Conservation (phyloP, 2,113 vertebrate species). For the Halichoeres trimaculatus region DNA sequence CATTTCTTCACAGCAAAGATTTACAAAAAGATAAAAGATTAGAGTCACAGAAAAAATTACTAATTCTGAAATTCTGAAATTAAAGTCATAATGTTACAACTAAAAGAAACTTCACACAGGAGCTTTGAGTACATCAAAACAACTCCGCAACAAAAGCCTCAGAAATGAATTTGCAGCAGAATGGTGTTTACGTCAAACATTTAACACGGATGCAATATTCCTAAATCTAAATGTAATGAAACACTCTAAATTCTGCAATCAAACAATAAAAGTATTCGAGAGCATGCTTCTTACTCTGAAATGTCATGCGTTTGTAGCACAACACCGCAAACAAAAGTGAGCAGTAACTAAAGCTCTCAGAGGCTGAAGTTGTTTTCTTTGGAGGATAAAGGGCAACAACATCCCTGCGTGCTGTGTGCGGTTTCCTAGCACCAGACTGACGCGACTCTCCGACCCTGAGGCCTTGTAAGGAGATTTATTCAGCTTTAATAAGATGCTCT, state of each 20-base stretch:
- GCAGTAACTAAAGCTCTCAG: constrained; percentile 30
- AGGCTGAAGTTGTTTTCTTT: constrained; percentile 25
- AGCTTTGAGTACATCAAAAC: too few species aligned
- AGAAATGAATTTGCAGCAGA: too few species aligned
- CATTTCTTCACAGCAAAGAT: too few species aligned
- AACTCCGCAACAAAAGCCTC: too few species aligned
- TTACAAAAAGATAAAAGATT: too few species aligned
- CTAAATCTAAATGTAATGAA: neutral
- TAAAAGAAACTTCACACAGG: too few species aligned
- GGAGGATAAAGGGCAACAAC: constrained; percentile 37
- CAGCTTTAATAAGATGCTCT: constrained; percentile 29
- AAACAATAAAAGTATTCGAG: too few species aligned
- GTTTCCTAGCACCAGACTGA: constrained; percentile 50
- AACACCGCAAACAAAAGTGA: constrained; percentile 21
- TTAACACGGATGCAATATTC: too few species aligned
- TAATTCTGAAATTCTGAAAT: too few species aligned
- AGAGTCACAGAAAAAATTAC: too few species aligned
- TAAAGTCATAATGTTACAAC: too few species aligned
- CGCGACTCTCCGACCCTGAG: neutral
- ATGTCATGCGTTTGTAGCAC: neutral
- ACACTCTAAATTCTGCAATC: neutral
- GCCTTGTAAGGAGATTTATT: constrained; percentile 47
- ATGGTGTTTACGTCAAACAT: too few species aligned
- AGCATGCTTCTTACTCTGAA: neutral
- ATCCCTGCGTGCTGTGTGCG: constrained; percentile 29